Percentiles rank a stretch among this genome's conserved stretches.
Evolutionary conservation across 2,888 invertebrate species (phyloP).

Genomic region (Spodoptera exigua): DNA sequence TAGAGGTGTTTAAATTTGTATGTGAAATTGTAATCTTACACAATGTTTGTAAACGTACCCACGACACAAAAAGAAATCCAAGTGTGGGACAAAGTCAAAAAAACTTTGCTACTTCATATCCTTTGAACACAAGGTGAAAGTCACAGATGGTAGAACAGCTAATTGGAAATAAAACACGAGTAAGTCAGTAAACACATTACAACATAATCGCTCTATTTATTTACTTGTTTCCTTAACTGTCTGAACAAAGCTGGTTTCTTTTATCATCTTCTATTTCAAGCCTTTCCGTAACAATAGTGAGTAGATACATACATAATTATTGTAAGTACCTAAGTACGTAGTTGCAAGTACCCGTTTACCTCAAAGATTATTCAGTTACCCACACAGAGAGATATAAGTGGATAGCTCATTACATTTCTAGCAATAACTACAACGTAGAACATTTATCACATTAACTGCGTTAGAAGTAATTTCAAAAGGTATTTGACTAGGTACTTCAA

Average conservation of each 20-base stretch:
- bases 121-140: too few species aligned
- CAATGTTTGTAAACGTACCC: too few species aligned
- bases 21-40: too few species aligned
- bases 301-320: conserved; percentile 52
- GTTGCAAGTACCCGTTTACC: conserved; percentile 48
- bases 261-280: conserved; percentile 24
- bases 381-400: conserved; percentile 24
- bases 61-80: too few species aligned
- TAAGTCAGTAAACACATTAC: too few species aligned
- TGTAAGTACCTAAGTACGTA: too few species aligned
- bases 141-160: too few species aligned
- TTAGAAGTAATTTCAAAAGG: not conserved
- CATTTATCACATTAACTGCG: conserved; percentile 28
- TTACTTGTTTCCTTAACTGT: conserved; percentile 17
- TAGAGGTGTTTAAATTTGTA: too few species aligned
- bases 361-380: conserved; percentile 43
- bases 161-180: too few species aligned
- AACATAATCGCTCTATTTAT: not conserved
- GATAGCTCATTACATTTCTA: conserved; percentile 13
- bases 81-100: too few species aligned
- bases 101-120: too few species aligned
- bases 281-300: conserved; percentile 34
- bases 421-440: conserved; percentile 23
- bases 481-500: too few species aligned
- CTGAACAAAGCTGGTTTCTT: conserved; percentile 11